Evolutionary conservation across 2,888 invertebrate genomes (phyloP).

Genomic region (Euclidia mi): DNA sequence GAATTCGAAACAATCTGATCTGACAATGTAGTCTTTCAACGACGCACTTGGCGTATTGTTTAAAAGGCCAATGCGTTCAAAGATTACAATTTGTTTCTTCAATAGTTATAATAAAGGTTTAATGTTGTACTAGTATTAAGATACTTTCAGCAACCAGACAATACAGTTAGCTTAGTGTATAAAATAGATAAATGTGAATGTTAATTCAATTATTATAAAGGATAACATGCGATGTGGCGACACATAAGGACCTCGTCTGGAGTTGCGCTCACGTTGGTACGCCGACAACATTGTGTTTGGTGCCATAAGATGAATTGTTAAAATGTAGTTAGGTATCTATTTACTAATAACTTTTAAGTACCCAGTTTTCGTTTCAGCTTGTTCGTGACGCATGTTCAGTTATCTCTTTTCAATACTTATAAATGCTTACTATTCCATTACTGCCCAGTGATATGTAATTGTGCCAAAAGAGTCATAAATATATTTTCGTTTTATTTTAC

Average conservation of each 20-base stretch:
- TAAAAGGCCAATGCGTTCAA: constrained; percentile 18
- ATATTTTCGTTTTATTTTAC: constrained; percentile 36
- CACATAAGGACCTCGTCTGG: neutral
- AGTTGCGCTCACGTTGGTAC: constrained; percentile 27
- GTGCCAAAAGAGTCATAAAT: constrained; percentile 61
- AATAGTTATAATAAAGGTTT: constrained; percentile 44
- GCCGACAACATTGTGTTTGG: constrained; percentile 61
- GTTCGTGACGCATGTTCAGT: constrained; percentile 38
- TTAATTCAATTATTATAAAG: constrained; percentile 16
- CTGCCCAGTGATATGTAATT: constrained; percentile 56
- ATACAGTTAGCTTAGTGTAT: constrained; percentile 61
- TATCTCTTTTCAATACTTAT: constrained; percentile 32
- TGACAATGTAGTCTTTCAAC: constrained; percentile 28
- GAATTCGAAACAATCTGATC: constrained; percentile 35
- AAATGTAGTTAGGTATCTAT: constrained; percentile 77
- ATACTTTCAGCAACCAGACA: constrained; percentile 50
- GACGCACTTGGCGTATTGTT: constrained; percentile 17
- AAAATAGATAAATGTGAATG: constrained; percentile 51
- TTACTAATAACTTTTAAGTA: constrained; percentile 61
- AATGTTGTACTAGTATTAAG: constrained; percentile 58
- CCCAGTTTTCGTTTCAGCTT: constrained; percentile 44
- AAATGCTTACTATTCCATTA: constrained; percentile 35
- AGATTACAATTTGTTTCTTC: constrained; percentile 36
- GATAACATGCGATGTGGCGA: constrained; percentile 11
- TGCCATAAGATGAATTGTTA: constrained; percentile 77